Evolutionary conservation across 2,888 invertebrate genomes (phyloP), one percentile per base, ranked within the genome.

Genomic region (Neoitamus cyanurus): DNA sequence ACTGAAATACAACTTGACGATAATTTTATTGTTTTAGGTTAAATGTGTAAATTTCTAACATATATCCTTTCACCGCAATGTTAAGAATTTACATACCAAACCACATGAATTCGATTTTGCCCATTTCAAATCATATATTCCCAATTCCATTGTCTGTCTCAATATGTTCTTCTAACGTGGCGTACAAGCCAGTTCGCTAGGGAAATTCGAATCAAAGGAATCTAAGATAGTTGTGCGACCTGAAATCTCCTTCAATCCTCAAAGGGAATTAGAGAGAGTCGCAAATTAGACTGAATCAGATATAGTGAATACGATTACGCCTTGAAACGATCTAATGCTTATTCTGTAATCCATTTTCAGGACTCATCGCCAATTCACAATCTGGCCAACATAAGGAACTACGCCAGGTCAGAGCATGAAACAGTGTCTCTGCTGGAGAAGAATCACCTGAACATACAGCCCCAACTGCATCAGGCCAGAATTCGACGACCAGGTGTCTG

Each of bases 331-430:
- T 25, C 15, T 58, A 58, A 58, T 25, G 25, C 9, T 20, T 6
- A 20, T 58, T 58, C 58, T 58, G 2, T 58, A 11, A 31, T 70
- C n/a, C 58, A 20, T n/a, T 87, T 88, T n/a, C 85, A 91, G 91
- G 91, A 91, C 86, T 91, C 91, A 87, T 91, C 91, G 86, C 91
- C 91, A 88, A 89, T 90, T 83, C 91, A 90, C 90, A 91, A 90
- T 88, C 90, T 91, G 91, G 91, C 91, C 88, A 90, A 90, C 87
- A 88, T 89, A 88, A 90, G 89, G 90, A 90, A 87, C 90, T 86
- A 89, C 88, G 84, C 46, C 68, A 30, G 68, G 58, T 87, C 87
- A 42, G 88, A 90, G 83, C 90, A 89, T 88, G 91, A 91, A 87
- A 90, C 90, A 48, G 90, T 88, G 88, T 90, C 90, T 84, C 88